Percentiles rank a stretch among this genome's conserved stretches.
These are phyloP conservation scores for Caenorhabditis macrosperma DNA, from an alignment of 2,888 invertebrate species.

Conservation along the genomic window DNA sequence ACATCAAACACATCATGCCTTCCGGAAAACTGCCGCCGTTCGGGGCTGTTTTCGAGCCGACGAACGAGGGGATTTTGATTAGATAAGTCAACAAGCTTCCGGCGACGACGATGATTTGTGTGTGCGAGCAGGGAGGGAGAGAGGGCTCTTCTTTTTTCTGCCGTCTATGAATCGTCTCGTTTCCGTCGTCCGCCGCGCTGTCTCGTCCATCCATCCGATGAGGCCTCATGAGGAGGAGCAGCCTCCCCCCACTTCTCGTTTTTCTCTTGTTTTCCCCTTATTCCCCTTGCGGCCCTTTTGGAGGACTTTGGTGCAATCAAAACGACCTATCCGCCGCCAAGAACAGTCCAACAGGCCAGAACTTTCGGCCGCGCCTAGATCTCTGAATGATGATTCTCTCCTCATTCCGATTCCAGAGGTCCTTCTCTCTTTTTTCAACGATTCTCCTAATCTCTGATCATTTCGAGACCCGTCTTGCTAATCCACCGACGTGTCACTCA, in stretches of 20 bases:
- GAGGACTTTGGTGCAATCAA: conserved; percentile 14
- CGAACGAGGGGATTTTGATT: conserved; percentile 26
- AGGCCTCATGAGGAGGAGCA: no score
- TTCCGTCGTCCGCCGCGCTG: neutral
- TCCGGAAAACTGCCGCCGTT: neutral
- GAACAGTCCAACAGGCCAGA: neutral
- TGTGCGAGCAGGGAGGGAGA: neutral
- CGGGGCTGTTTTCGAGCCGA: neutral
- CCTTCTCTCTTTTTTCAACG: neutral
- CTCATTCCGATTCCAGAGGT: no score
- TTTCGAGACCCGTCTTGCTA: conserved; percentile 3
- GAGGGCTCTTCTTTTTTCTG: conserved; percentile 26
- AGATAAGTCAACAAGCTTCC: conserved; percentile 50
- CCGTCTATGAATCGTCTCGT: conserved; percentile 9
- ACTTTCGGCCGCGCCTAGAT: no score
- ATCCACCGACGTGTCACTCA: conserved; percentile 38
- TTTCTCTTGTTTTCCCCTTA: conserved; percentile 21
- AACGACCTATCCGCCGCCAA: neutral
- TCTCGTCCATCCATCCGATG: conserved; percentile 9
- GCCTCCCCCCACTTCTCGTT: conserved; percentile 15
- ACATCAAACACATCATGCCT: neutral
- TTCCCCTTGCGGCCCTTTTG: conserved; percentile 3
- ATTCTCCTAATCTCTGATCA: neutral
- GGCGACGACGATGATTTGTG: no score
- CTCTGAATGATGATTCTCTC: no score